Conservation (phyloP, 2,113 vertebrate species). For the human region GRCh38 chr6:119072001-119072500, state of each 20-base stretch:
- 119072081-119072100: too few relatives aligned
- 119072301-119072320: background rate
- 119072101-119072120: too few relatives aligned
- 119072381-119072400: background rate
- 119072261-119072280: slow-evolving; percentile 40
- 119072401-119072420: background rate
- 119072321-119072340: background rate
- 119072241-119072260: background rate
- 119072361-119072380: background rate
- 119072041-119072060: too few relatives aligned
- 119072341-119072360: background rate
- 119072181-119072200: slow-evolving; percentile 24
- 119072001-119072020: too few relatives aligned
- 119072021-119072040: too few relatives aligned
- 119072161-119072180: background rate
- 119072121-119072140: too few relatives aligned
- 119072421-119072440: background rate
- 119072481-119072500: background rate
- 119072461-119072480: background rate
- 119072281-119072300: slow-evolving; percentile 3
- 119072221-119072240: background rate
- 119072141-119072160: too few relatives aligned
- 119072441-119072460: background rate
- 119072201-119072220: background rate
- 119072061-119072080: too few relatives aligned